Base-by-base conservation (phyloP, 1,140 invertebrate species). In the Goniozus legneri region DNA sequence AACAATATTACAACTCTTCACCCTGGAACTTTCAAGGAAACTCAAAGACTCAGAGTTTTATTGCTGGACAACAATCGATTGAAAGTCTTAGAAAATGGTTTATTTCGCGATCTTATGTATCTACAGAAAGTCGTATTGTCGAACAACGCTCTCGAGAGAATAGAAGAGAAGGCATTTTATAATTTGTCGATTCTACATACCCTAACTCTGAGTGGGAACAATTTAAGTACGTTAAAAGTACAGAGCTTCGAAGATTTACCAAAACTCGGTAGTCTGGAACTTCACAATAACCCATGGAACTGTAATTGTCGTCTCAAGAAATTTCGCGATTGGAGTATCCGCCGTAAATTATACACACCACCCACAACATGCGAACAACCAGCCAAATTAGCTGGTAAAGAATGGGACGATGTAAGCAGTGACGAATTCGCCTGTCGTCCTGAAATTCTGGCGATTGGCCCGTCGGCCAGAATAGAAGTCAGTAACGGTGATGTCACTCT, bases 371-470 rank as follows among this genome's bases (percentile, higher is more conserved):
- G 91, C 63, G 69, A 69, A 8, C 80, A 86, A 52, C 91, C 91
- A 0, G 50, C 77, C 0, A 76, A 79, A 50, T 69, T 93, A 1
- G 66, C 77, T 0, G 83, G 82, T 0, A 84, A 83, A 41, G 69
- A 79, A 13, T 92, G 90, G 89, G 82, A 80, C 41, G 82, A 86
- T 12, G 71, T 91, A 1, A 71, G 73, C 10, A 79, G 84, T 0
- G 80, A 84, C 10, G 84, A 91, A 41, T 92, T 94, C 60, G 90
- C 91, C n/a, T 95, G 92, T 67, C 76, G 80, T 22, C 91, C 91
- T 0, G 79, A 81, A 34, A 88, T 93, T 10, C 15, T 60, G 32
- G 81, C 4, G 71, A 82, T 67, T 75, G 83, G 47, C 10, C 78
- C 40, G 43, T 67, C 33, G 63, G 54, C 79, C 0, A 77, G 76